Conservation (phyloP, 2,888 invertebrate species). For the Synanthedon formicaeformis region DNA sequence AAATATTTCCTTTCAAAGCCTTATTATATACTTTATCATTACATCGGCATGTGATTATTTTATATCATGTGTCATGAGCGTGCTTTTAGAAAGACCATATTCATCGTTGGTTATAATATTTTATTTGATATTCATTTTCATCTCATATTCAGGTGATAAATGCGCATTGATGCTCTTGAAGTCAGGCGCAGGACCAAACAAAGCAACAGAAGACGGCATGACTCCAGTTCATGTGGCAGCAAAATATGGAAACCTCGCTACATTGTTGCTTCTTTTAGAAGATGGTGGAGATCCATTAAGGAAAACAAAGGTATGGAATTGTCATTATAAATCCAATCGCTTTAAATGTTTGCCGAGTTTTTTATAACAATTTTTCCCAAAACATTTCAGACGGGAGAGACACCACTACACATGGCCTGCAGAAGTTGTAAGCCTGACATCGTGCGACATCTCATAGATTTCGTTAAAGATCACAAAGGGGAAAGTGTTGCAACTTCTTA, state of each 20-base stretch:
- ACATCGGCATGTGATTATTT: too few species aligned
- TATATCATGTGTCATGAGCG: too few species aligned
- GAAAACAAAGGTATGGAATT: conserved; percentile 82
- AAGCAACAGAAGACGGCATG: conserved; percentile 95
- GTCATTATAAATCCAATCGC: not conserved
- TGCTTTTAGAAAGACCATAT: not conserved
- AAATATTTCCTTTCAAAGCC: too few species aligned
- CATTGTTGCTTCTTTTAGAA: conserved; percentile 86
- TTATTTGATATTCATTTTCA: not conserved
- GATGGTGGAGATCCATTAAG: conserved; percentile 94
- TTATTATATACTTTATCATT: too few species aligned
- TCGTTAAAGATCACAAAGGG: conserved; percentile 81
- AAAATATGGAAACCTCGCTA: conserved; percentile 88
- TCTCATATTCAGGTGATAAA: conserved; percentile 43
- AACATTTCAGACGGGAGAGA: conserved; percentile 84
- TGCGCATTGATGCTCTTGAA: conserved; percentile 98
- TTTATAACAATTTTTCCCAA: conserved; percentile 1
- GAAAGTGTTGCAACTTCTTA: conserved; percentile 84
- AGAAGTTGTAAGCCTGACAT: conserved; percentile 87
- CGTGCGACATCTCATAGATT: conserved; percentile 86
- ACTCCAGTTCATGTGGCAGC: conserved; percentile 98
- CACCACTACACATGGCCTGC: conserved; percentile 94
- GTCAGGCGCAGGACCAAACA: conserved; percentile 96
- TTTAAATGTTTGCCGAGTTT: conserved; percentile 5
- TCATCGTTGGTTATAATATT: not conserved